Evolutionary conservation across 2,113 vertebrate species (phyloP).

Genomic region (Pyxicephalus adspersus): DNA sequence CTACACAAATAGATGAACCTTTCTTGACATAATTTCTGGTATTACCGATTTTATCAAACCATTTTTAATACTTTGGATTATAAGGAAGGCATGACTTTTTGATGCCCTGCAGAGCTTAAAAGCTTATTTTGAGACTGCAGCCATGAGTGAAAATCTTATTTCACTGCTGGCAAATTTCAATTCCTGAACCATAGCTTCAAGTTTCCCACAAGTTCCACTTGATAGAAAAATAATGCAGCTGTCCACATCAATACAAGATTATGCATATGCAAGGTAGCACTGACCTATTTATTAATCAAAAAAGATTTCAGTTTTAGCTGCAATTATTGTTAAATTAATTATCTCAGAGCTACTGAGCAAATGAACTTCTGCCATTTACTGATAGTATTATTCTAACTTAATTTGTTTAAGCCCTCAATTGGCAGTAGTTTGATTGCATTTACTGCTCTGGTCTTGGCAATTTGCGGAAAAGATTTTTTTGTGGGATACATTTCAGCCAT

Average conservation of each 20-base stretch:
- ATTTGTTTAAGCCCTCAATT: constrained; percentile 23
- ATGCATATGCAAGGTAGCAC: neutral
- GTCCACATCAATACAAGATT: constrained; percentile 4
- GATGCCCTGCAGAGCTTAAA: constrained; percentile 11
- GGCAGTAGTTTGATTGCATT: constrained; percentile 22
- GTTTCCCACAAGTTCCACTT: constrained; percentile 8
- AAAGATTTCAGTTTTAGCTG: constrained; percentile 21
- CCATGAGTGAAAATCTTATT: constrained; percentile 42
- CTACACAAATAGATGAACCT: too few relatives aligned
- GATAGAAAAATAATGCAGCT: neutral
- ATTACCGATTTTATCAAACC: too few relatives aligned
- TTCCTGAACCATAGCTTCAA: constrained; percentile 26
- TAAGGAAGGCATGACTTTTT: constrained; percentile 21
- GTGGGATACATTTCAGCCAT: constrained; percentile 50
- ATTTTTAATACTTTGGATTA: neutral
- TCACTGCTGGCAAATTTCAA: constrained; percentile 33
- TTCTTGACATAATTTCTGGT: too few relatives aligned
- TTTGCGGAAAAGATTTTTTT: constrained; percentile 9
- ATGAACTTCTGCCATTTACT: constrained; percentile 30
- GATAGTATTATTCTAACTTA: constrained; percentile 48
- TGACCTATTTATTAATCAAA: constrained; percentile 45
- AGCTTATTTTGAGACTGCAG: constrained; percentile 30
- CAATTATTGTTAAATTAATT: constrained; percentile 45
- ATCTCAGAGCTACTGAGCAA: constrained; percentile 23
- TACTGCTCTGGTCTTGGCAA: constrained; percentile 25